Base-by-base conservation (phyloP, 2,888 invertebrate genomes). In the Chrysopilus asiliformis region DNA sequence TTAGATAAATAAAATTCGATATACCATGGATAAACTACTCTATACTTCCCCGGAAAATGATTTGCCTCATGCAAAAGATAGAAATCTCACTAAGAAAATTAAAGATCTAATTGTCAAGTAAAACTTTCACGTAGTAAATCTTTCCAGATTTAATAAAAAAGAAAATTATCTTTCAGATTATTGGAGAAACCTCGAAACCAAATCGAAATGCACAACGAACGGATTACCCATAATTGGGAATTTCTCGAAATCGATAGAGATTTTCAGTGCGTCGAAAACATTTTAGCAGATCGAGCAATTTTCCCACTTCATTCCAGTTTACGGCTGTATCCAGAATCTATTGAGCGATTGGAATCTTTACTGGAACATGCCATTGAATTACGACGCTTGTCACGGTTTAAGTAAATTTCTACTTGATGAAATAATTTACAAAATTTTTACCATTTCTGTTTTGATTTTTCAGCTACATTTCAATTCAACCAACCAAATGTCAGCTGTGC, bases 1-100 rank as follows among this genome's bases (percentile, higher is more conserved):
- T n/a, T 48, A 83, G 82, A 71, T 85, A 14, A 86, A 86, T 53
- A 71, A 74, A 57, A 64, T 85, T 29, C 72, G 85, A 1, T 74
- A 76, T 49, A 67, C 72, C 52, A 79, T 83, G 71, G 83, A 80
- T 52, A 65, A 67, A 43, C 70, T 75, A 47, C 63, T 84, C 49
- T 68, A 61, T 32, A 62, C 65, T 1, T 61, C 64, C 47, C 51
- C 55, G 4, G 55, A 61, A 3, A 53, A 60, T 3, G 58, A 56
- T 3, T 45, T 54, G 8, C 55, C 61, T 3, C 45, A 54, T 2
- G 41, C 51, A 7, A 43, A 53, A 4, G 53, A 59, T 10, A 53
- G 58, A 3, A 53, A 64, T 35, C 56, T 66, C 26, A 67, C 71
- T 43, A 58, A 57, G 19, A 64, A 67, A 48, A 58, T 70, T 1